These are phyloP conservation scores for Hepsetus odoe DNA, from an alignment of 2,113 vertebrate species.

Conservation along the genomic window DNA sequence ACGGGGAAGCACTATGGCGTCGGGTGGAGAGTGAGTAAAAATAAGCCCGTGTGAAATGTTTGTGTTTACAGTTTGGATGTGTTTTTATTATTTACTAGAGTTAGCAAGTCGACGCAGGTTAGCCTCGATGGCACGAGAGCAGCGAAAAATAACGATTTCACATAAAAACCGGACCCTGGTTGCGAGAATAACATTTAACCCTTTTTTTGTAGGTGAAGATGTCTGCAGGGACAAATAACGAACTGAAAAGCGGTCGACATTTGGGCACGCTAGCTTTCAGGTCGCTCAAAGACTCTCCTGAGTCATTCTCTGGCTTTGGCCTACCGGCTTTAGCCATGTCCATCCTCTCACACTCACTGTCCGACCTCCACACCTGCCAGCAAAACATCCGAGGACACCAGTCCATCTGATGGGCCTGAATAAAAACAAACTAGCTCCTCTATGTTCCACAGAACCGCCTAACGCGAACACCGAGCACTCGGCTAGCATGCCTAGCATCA, in stretches of 20 bases:
- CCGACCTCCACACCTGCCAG: not conserved
- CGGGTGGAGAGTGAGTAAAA: slow-evolving; percentile 80
- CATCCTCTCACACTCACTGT: slow-evolving; percentile 6
- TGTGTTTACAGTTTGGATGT: not conserved
- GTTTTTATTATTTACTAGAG: not conserved
- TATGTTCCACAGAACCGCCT: no score
- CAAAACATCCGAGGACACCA: no score
- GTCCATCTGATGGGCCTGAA: no score
- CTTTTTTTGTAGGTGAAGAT: no score
- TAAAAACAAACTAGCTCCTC: no score
- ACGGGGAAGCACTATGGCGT: slow-evolving; percentile 77
- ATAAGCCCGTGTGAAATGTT: not conserved
- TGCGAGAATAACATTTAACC: no score
- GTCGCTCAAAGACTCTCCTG: slow-evolving; percentile 32
- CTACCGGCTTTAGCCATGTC: slow-evolving; percentile 50
- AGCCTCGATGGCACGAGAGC: slow-evolving; percentile 4
- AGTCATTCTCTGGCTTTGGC: slow-evolving; percentile 59
- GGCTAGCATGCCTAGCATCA: no score
- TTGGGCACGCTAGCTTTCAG: slow-evolving; percentile 40
- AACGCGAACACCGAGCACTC: no score
- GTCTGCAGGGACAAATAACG: no score
- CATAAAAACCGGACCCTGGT: not conserved
- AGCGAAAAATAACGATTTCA: not conserved
- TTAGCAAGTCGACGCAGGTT: slow-evolving; percentile 21
- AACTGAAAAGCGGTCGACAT: no score